A percentile compares a stretch with the other conserved stretches of the same genome.
Conservation (phyloP, 2,797 vertebrate genomes). For the Loris lydekkerianus region DNA sequence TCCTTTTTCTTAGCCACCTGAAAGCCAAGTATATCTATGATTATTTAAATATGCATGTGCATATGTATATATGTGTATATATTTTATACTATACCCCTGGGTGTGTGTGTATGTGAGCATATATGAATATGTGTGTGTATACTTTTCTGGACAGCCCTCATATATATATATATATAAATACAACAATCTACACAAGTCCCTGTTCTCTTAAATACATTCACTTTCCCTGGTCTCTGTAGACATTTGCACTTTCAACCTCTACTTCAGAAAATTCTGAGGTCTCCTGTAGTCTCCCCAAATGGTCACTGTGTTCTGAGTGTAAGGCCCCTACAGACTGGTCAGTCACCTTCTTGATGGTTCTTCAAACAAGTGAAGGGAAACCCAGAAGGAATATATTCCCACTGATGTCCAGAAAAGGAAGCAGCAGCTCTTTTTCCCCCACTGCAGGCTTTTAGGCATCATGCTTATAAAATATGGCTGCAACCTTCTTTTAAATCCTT, state of each 20-base stretch:
- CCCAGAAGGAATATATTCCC: constrained; percentile 61
- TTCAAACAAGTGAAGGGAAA: not conserved
- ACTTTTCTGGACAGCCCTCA: too few relatives aligned
- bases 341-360: constrained; percentile 38
- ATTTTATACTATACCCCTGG: not conserved
- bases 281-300: not conserved
- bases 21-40: not conserved
- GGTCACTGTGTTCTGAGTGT: not conserved
- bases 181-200: not conserved
- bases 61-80: not conserved
- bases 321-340: not conserved
- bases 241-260: not conserved
- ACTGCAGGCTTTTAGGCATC: constrained; percentile 77
- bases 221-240: not conserved
- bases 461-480: constrained; percentile 71
- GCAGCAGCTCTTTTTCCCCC: constrained; percentile 14
- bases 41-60: not conserved
- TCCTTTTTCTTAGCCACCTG: not conserved
- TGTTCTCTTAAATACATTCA: not conserved
- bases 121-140: not conserved
- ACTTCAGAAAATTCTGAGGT: not conserved
- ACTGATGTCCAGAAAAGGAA: constrained; percentile 65
- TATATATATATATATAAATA: not conserved
- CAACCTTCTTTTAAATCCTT: constrained; percentile 81
- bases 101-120: not conserved